These are phyloP conservation scores for Rhopilema esculentum DNA, from an alignment of 30 jellyfish, hydroid and myxozoan genomes.

Conservation along the genomic window DNA sequence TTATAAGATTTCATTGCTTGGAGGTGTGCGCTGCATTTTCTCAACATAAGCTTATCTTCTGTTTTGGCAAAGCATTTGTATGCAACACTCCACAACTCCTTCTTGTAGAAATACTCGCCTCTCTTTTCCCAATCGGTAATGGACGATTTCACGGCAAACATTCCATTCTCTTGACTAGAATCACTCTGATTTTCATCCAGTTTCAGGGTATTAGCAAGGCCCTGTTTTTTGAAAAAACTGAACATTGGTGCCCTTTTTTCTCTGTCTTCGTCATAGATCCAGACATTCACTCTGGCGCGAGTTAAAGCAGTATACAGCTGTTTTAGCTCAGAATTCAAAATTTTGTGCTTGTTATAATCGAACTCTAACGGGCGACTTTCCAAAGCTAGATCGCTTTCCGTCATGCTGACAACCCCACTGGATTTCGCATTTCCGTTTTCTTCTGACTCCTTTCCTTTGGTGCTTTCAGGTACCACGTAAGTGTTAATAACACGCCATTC, in stretches of 20 bases:
- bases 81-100: slow-evolving; percentile 72
- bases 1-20: slow-evolving; percentile 74
- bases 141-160: slow-evolving; percentile 69
- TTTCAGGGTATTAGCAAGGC: slow-evolving; percentile 62
- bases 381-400: slow-evolving; percentile 29
- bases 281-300: slow-evolving; percentile 90
- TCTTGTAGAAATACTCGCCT: slow-evolving; percentile 68
- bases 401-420: slow-evolving; percentile 14
- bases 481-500: slow-evolving; percentile 88
- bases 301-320: slow-evolving; percentile 91
- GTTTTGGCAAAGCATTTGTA: slow-evolving; percentile 60
- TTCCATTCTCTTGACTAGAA: slow-evolving; percentile 9
- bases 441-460: slow-evolving; percentile 3
- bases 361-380: slow-evolving; percentile 73
- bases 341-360: slow-evolving; percentile 83
- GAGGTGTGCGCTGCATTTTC: slow-evolving; percentile 60
- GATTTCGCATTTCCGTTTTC: neutral
- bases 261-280: slow-evolving; percentile 90
- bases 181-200: slow-evolving; percentile 44
- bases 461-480: slow-evolving; percentile 4
- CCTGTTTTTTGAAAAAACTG: slow-evolving; percentile 46
- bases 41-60: slow-evolving; percentile 35
- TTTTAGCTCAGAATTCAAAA: slow-evolving; percentile 84
- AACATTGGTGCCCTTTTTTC: slow-evolving; percentile 85
- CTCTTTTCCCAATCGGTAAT: slow-evolving; percentile 72